A percentile compares a stretch with the other conserved stretches of the same genome.
These are phyloP conservation scores for Scatophagus argus DNA, from an alignment of 2,113 vertebrate genomes.

Conservation along the genomic window DNA sequence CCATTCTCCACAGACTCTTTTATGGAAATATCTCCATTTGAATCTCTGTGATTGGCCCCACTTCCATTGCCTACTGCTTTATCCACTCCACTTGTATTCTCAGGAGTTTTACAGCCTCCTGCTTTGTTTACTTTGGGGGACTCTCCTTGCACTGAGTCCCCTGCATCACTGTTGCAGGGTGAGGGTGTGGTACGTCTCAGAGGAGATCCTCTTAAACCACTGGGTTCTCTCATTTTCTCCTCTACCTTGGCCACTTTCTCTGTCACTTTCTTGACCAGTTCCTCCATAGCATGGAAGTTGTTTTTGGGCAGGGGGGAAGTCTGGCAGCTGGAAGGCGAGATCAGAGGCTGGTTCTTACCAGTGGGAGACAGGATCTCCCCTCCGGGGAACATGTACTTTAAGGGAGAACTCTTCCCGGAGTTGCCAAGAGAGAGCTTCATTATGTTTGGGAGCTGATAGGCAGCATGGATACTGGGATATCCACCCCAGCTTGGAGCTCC, in stretches of 20 bases:
- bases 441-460: slow-evolving; percentile 98
- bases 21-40: slow-evolving; percentile 85
- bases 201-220: slow-evolving; percentile 86
- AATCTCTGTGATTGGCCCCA: slow-evolving; percentile 84
- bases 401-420: slow-evolving; percentile 88
- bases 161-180: slow-evolving; percentile 91
- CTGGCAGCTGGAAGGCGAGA: slow-evolving; percentile 92
- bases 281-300: slow-evolving; percentile 98
- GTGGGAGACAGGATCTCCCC: slow-evolving; percentile 90
- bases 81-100: slow-evolving; percentile 75
- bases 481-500: slow-evolving; percentile 98
- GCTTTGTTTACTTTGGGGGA: slow-evolving; percentile 85
- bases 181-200: slow-evolving; percentile 90
- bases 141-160: slow-evolving; percentile 87
- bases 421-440: slow-evolving; percentile 97
- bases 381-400: slow-evolving; percentile 93
- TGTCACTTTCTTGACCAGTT: slow-evolving; percentile 96
- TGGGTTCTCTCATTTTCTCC: slow-evolving; percentile 93
- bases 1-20: slow-evolving; percentile 90
- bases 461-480: slow-evolving; percentile 98
- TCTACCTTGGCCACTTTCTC: slow-evolving; percentile 98
- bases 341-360: slow-evolving; percentile 89
- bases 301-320: slow-evolving; percentile 95
- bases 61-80: slow-evolving; percentile 78
- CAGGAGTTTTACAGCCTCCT: slow-evolving; percentile 88